phyloP scores from a whole-genome alignment of 2,797 vertebrate genomes.

The Enteromius anoplus region DNA sequence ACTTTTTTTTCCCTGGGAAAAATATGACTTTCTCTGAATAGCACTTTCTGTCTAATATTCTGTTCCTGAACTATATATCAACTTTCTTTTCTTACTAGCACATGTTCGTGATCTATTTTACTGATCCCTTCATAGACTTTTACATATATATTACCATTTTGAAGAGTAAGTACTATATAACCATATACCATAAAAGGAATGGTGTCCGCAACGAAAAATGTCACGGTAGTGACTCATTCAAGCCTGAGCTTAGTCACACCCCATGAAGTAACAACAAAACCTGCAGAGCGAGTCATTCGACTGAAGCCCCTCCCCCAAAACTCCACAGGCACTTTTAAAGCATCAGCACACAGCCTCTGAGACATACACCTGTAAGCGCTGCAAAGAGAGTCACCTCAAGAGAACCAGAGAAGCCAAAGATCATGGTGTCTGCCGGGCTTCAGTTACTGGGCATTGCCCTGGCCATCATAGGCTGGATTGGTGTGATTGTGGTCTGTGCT shows the following conservation, averaged over 20 bases:
- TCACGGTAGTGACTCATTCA: conserved; percentile 37
- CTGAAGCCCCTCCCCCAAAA: conserved; percentile 49
- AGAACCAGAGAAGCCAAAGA: conserved; percentile 39
- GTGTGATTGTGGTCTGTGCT: conserved; percentile 82
- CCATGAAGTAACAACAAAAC: conserved; percentile 46
- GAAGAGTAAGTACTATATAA: neutral
- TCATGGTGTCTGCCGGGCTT: conserved; percentile 90
- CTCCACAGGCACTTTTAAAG: conserved; percentile 37
- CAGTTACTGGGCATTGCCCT: conserved; percentile 90
- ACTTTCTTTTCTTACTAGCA: neutral
- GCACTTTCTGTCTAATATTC: neutral
- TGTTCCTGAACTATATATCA: neutral
- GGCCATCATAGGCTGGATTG: conserved; percentile 90
- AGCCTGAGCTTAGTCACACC: neutral
- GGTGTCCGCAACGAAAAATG: neutral
- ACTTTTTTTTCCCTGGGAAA: neutral
- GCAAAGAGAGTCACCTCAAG: conserved; percentile 15
- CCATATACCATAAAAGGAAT: conserved; percentile 17
- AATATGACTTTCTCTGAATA: neutral
- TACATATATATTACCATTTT: neutral
- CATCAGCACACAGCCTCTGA: conserved; percentile 19
- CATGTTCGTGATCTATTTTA: neutral
- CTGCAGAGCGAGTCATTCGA: conserved; percentile 42
- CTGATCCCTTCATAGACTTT: neutral
- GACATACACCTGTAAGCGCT: conserved; percentile 33